Percentiles rank a stretch among this genome's conserved stretches.
These are phyloP conservation scores for Hippocampus abdominalis DNA, from an alignment of 2,113 vertebrate genomes.

Conservation along the genomic window DNA sequence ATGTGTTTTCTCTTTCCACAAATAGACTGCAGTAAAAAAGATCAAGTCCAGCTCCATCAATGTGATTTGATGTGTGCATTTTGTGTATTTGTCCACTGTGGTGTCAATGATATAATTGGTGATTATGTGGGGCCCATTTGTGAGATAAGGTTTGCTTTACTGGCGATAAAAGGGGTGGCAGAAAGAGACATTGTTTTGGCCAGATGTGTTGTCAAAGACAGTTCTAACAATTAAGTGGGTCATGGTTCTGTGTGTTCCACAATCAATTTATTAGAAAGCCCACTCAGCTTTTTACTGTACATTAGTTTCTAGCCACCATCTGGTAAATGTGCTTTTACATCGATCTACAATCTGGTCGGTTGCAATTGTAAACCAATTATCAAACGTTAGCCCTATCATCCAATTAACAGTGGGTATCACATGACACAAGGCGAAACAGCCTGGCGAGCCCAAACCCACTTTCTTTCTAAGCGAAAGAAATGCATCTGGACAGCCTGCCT, in stretches of 20 bases:
- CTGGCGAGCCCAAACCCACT: too few species aligned
- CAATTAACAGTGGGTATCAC: background rate
- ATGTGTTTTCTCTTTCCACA: constrained; percentile 55
- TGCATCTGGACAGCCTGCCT: too few species aligned
- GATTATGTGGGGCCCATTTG: constrained; percentile 53
- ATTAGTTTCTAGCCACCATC: background rate
- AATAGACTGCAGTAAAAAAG: constrained; percentile 55
- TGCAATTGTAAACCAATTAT: background rate
- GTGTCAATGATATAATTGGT: constrained; percentile 51
- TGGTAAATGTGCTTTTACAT: background rate
- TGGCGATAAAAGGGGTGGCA: constrained; percentile 39
- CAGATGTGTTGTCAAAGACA: constrained; percentile 39
- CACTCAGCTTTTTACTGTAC: background rate
- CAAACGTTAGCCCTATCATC: background rate
- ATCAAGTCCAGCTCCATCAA: constrained; percentile 57
- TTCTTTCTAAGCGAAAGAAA: too few species aligned
- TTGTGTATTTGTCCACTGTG: constrained; percentile 45
- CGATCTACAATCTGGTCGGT: background rate
- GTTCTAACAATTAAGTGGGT: constrained; percentile 41
- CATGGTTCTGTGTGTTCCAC: background rate
- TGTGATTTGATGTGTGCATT: constrained; percentile 34
- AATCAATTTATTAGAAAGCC: background rate
- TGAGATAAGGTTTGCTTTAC: constrained; percentile 52
- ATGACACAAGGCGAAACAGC: background rate
- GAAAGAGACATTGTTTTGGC: constrained; percentile 54